A percentile compares a stretch with the other conserved stretches of the same genome.
phyloP scores from a whole-genome alignment of 2,888 invertebrate genomes.

The Nowickia ferox region DNA sequence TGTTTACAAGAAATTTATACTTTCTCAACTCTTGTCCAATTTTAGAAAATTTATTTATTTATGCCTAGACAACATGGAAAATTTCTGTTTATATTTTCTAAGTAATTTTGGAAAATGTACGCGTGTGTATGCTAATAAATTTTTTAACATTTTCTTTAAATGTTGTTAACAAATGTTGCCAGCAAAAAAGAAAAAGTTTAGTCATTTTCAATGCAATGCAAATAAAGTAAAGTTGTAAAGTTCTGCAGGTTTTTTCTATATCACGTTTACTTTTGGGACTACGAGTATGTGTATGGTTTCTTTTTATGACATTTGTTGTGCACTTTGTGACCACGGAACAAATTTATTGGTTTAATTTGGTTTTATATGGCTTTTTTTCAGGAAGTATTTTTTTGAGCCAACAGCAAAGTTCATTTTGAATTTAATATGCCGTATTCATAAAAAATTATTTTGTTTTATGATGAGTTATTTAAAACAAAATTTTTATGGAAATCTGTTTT shows the following conservation, averaged over 20 bases:
- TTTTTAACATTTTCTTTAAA: neutral
- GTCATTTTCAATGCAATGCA: neutral
- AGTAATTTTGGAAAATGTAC: neutral
- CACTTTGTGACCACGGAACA: neutral
- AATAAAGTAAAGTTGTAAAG: neutral
- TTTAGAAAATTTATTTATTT: conserved; percentile 1
- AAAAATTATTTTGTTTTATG: no score
- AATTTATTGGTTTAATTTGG: neutral
- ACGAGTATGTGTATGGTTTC: no score
- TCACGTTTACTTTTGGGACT: neutral
- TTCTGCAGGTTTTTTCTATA: neutral
- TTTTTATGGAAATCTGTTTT: no score
- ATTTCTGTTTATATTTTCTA: neutral
- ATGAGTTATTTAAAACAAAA: no score
- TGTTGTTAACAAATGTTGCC: no score
- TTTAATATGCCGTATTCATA: no score
- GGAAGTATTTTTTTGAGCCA: neutral
- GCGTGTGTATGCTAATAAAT: neutral
- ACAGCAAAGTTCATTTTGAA: no score
- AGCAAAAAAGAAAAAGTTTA: neutral
- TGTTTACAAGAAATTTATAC: neutral
- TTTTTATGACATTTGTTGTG: neutral
- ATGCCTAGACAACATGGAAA: neutral
- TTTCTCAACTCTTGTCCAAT: neutral
- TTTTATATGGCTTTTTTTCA: neutral